phyloP scores from a whole-genome alignment of 2,888 invertebrate species.

The Pemphredon lugubris region DNA sequence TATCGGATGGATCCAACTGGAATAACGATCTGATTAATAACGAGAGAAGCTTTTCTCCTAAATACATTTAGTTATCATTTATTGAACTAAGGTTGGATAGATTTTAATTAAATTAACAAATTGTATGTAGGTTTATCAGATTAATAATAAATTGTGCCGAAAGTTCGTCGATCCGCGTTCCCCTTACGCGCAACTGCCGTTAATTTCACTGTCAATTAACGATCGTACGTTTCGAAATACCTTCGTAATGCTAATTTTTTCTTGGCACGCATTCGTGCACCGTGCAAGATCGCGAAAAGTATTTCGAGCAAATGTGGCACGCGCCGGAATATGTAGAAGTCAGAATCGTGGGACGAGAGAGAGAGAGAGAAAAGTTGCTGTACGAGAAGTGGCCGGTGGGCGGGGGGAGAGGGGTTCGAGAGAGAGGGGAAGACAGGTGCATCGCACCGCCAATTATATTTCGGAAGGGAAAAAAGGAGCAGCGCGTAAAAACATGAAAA shows the following conservation, averaged over 20 bases:
- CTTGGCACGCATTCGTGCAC: slow-evolving; percentile 30
- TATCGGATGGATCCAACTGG: no score
- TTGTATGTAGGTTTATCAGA: no score
- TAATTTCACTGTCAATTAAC: no score
- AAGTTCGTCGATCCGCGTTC: no score
- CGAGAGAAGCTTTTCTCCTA: no score
- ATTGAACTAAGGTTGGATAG: no score
- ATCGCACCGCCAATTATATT: slow-evolving; percentile 81
- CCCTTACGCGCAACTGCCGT: no score
- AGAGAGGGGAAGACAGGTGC: slow-evolving; percentile 78
- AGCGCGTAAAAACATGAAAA: slow-evolving; percentile 68
- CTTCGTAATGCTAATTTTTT: slow-evolving; percentile 31
- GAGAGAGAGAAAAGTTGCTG: slow-evolving; percentile 56
- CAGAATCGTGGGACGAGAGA: slow-evolving; percentile 52
- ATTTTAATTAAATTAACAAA: no score
- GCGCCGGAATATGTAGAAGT: slow-evolving; percentile 65
- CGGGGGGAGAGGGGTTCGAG: slow-evolving; percentile 33
- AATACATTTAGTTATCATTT: no score
- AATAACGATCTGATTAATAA: no score
- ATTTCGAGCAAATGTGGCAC: slow-evolving; percentile 62
- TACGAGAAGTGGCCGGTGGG: slow-evolving; percentile 53
- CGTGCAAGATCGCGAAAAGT: slow-evolving; percentile 18
- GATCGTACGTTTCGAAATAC: no score
- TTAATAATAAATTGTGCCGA: no score
- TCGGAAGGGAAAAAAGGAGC: slow-evolving; percentile 73